phyloP scores from a whole-genome alignment of 2,797 vertebrate genomes.

The Labeo calbasu region DNA sequence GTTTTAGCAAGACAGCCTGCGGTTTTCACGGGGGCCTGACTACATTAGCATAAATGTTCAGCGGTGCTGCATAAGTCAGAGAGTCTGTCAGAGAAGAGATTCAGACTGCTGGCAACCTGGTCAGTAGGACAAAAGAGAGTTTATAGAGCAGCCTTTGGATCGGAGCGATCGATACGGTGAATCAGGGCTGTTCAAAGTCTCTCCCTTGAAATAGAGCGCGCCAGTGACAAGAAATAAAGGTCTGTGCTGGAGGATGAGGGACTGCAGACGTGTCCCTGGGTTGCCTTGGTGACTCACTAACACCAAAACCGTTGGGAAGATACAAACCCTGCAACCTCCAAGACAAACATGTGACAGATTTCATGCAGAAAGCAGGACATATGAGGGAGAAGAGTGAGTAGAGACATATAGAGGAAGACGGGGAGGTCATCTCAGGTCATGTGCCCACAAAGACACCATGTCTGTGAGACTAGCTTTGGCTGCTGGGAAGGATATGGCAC shows the following conservation, averaged over 20 bases:
- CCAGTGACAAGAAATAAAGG: slow-evolving; percentile 14
- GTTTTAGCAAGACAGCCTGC: slow-evolving; percentile 42
- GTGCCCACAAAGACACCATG: background rate
- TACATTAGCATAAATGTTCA: slow-evolving; percentile 50
- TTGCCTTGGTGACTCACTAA: slow-evolving; percentile 24
- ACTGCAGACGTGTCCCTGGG: slow-evolving; percentile 16
- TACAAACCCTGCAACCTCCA: background rate
- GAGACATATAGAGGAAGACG: background rate
- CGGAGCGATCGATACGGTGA: slow-evolving; percentile 38
- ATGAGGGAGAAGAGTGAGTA: background rate
- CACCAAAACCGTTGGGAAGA: slow-evolving; percentile 15
- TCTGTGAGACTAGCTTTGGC: slow-evolving; percentile 28
- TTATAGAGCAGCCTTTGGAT: slow-evolving; percentile 26
- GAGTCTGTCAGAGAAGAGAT: slow-evolving; percentile 47
- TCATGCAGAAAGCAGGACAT: background rate
- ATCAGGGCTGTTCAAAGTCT: background rate
- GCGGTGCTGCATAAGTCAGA: slow-evolving; percentile 15
- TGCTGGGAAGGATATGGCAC: slow-evolving; percentile 49
- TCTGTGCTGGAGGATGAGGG: slow-evolving; percentile 14
- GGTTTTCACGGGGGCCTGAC: slow-evolving; percentile 48
- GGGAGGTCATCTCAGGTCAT: background rate
- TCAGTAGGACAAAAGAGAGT: slow-evolving; percentile 25
- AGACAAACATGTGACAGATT: slow-evolving; percentile 6
- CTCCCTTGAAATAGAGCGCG: slow-evolving; percentile 7
- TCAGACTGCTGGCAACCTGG: slow-evolving; percentile 45